Percentiles rank a stretch among this genome's conserved stretches.
phyloP scores from a whole-genome alignment of 64 coral and sea anemone species.

The Montipora foliosa region DNA sequence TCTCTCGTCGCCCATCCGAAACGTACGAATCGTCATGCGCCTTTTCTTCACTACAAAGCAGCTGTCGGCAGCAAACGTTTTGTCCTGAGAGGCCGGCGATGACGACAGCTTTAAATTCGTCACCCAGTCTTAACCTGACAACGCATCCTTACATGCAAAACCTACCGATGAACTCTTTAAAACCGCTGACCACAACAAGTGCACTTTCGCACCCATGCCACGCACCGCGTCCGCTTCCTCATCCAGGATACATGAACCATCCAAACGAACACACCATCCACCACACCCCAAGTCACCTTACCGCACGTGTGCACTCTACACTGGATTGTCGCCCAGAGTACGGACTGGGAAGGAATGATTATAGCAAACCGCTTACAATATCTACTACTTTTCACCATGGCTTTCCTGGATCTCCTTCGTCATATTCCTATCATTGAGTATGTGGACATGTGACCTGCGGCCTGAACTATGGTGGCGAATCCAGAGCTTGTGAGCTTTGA shows the following conservation, averaged over 20 bases:
- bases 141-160: conserved; percentile 56
- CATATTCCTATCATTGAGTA: conserved; percentile 54
- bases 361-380: conserved; percentile 71
- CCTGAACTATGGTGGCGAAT: not conserved
- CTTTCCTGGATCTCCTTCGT: conserved; percentile 39
- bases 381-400: conserved; percentile 65
- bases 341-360: conserved; percentile 57
- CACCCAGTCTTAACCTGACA: conserved; percentile 26
- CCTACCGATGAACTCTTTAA: conserved; percentile 46
- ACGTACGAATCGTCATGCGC: conserved; percentile 34
- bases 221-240: conserved; percentile 43
- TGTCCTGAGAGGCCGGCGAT: conserved; percentile 16
- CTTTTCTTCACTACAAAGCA: conserved; percentile 41
- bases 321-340: conserved; percentile 44
- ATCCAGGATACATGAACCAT: conserved; percentile 68
- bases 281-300: conserved; percentile 56
- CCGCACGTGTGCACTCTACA: conserved; percentile 48
- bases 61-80: conserved; percentile 47
- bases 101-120: conserved; percentile 20
- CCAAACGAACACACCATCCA: conserved; percentile 76
- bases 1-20: conserved; percentile 46
- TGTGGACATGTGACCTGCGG: not conserved
- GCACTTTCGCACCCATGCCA: conserved; percentile 53
- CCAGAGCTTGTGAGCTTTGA: not conserved
- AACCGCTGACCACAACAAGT: conserved; percentile 43